Base-by-base conservation (phyloP, 1,140 invertebrate species). In the Megalopta genalis region DNA sequence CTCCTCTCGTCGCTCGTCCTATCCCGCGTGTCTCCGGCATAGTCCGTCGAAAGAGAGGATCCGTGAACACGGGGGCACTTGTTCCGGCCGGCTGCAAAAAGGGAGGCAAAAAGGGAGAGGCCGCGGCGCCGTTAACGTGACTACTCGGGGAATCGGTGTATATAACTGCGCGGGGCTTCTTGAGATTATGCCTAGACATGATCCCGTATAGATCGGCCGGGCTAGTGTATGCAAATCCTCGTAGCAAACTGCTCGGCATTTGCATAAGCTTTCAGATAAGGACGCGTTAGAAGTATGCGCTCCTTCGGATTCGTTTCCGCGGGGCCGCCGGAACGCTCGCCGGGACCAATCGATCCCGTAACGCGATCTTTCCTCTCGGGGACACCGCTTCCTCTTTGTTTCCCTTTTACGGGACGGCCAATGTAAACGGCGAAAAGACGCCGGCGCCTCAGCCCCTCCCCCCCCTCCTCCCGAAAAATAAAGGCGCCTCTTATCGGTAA, bases 241-340 rank as follows among this genome's bases (percentile, higher is more conserved):
- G 83, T 90, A 85, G 89, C 90, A 89, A 90, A 90, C 89, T 90
- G 89, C 83, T 86, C 42, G 69, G 64, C 79, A 90, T 90, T 90
- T 90, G 89, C 90, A 90, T 90, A 87, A 90, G 90, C 89, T 88
- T 85, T 81, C 83, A 90, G 89, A 90, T 90, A 90, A 90, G 89
- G 85, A 88, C 83, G 81, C 84, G 86, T 88, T 87, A 88, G 86
- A 86, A 87, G 86, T 87, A 87, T 80, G 83, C 84, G 80, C 71
- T 71, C 78, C 62, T 74, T 84, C 66, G 79, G 64, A 89, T 89
- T 82, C 84, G 72, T 88, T 84, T 85, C 86, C 77, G 59, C 73
- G 46, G 62, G 37, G 27, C 68, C 27, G 37, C 21, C 21, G 65
- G 18, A n/a, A 25, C 23, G 7, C 18, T n/a, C 9, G 9, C 9